Conservation (phyloP, 1,140 invertebrate species). For the Bombus fervidus region DNA sequence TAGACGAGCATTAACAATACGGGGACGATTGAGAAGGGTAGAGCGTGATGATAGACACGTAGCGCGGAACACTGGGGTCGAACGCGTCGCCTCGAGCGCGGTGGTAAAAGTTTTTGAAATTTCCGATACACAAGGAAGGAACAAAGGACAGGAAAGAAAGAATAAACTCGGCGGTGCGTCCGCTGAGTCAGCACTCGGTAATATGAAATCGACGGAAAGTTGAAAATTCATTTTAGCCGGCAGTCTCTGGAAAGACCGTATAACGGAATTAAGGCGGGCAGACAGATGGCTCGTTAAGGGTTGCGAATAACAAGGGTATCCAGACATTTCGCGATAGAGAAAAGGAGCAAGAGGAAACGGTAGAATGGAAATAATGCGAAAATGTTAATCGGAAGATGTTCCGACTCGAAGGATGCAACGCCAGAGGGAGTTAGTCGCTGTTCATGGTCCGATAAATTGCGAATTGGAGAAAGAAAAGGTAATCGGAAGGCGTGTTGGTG, state of each 20-base stretch:
- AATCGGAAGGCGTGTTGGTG: neutral
- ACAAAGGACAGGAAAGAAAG: constrained; percentile 13
- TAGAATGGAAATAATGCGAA: neutral
- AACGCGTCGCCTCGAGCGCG: neutral
- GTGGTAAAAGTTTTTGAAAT: constrained; percentile 7
- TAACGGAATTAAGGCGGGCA: constrained; percentile 34
- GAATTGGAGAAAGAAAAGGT: neutral
- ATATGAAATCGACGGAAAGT: constrained; percentile 30
- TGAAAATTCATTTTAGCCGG: constrained; percentile 31
- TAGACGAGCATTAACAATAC: constrained; percentile 8
- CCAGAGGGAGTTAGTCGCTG: neutral
- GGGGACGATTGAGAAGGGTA: neutral
- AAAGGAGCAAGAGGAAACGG: neutral
- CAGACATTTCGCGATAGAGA: neutral
- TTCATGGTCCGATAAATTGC: constrained; percentile 5
- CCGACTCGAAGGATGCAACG: constrained; percentile 13
- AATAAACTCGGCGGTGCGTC: neutral
- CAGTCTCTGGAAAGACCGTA: neutral
- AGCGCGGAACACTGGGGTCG: neutral
- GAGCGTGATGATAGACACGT: constrained; percentile 1
- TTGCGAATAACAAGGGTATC: constrained; percentile 31
- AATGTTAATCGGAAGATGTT: constrained; percentile 21
- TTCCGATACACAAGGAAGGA: constrained; percentile 12
- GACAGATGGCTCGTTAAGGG: constrained; percentile 27
- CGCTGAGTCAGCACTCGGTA: neutral